These are phyloP conservation scores for Scolopax rusticola DNA, from an alignment of 2,797 vertebrate genomes.

Conservation along the genomic window DNA sequence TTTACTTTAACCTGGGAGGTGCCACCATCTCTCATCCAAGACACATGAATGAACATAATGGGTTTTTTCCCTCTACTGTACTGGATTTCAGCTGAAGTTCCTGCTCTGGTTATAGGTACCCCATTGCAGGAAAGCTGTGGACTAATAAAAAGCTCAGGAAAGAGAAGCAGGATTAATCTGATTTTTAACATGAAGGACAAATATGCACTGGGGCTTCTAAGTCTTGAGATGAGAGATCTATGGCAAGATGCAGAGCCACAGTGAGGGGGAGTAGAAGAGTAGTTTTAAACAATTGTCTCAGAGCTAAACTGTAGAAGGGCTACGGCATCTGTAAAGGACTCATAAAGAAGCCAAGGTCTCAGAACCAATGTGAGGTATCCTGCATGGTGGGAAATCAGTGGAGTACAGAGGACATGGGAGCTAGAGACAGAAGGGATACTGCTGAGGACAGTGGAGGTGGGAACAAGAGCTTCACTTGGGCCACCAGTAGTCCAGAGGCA, in stretches of 20 bases:
- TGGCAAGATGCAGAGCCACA: not conserved
- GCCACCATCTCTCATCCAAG: not conserved
- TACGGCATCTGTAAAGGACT: not conserved
- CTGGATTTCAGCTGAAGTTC: not conserved
- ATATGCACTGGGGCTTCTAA: not conserved
- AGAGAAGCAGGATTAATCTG: not conserved
- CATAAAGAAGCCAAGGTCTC: not conserved
- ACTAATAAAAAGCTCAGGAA: not conserved
- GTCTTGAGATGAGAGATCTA: not conserved
- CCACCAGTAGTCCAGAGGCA: not conserved
- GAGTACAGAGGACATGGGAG: not conserved
- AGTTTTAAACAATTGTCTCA: not conserved
- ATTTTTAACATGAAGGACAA: not conserved
- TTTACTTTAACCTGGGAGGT: not conserved
- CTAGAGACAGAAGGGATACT: not conserved
- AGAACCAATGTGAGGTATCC: accelerated
- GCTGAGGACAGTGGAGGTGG: not conserved
- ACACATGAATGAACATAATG: not conserved
- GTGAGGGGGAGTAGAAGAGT: not conserved
- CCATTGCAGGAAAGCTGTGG: not conserved
- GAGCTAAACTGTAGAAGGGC: not conserved
- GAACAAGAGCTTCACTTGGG: not conserved
- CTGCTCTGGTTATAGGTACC: not conserved
- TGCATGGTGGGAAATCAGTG: not conserved
- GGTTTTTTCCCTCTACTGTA: not conserved